phyloP scores from a whole-genome alignment of 2,888 invertebrate species.

The Polydesmus complanatus region DNA sequence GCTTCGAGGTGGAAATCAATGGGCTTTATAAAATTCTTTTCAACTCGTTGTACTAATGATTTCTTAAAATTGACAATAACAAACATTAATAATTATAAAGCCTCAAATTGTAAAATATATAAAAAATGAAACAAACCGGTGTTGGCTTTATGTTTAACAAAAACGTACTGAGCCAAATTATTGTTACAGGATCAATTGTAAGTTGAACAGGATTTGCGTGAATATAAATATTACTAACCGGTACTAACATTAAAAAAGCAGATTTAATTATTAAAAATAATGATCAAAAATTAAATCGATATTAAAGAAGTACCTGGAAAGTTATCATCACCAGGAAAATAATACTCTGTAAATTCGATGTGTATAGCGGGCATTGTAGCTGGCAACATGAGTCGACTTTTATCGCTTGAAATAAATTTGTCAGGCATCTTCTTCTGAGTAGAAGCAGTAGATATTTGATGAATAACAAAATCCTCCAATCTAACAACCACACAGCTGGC shows the following conservation, averaged over 20 bases:
- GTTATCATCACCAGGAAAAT: constrained; percentile 79
- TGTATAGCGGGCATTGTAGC: constrained; percentile 84
- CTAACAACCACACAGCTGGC: constrained; percentile 78
- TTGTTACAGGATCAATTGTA: constrained; percentile 70
- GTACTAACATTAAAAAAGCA: constrained; percentile 49
- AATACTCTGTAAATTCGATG: constrained; percentile 89
- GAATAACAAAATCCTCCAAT: constrained; percentile 80
- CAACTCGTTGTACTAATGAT: background rate
- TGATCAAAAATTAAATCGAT: background rate
- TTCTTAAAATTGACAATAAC: constrained; percentile 3
- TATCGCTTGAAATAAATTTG: constrained; percentile 53
- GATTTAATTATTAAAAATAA: background rate
- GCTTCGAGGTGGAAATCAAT: constrained; percentile 81
- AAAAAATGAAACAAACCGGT: constrained; percentile 27
- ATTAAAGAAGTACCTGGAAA: constrained; percentile 59
- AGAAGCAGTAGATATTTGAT: constrained; percentile 58
- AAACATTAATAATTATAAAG: background rate
- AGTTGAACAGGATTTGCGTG: constrained; percentile 82
- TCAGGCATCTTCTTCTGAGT: constrained; percentile 50
- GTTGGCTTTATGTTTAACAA: constrained; percentile 71
- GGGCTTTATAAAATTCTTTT: constrained; percentile 9
- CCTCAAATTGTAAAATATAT: background rate
- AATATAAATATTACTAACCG: constrained; percentile 80
- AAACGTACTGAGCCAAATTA: constrained; percentile 90
- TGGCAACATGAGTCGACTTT: constrained; percentile 63